Conservation (phyloP, 2,888 invertebrate genomes). For the Mythimna lalbum region DNA sequence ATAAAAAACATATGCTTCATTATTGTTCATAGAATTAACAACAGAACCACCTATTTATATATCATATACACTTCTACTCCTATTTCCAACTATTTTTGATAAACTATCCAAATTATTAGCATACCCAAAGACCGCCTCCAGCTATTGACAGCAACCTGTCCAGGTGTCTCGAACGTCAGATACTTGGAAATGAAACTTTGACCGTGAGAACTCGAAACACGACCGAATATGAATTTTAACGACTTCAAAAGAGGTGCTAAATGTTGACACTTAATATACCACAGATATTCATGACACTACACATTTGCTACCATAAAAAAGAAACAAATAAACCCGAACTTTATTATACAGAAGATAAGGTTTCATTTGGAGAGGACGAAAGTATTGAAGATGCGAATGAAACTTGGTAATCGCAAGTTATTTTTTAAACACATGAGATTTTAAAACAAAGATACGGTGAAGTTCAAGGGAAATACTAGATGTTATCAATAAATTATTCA, state of each 20-base stretch:
- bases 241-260: conserved; percentile 70
- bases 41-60: neutral
- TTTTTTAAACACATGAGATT: conserved; percentile 67
- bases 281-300: conserved; percentile 49
- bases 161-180: conserved; percentile 53
- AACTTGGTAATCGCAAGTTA: conserved; percentile 54
- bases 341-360: conserved; percentile 25
- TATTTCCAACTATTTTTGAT: neutral
- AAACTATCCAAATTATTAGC: conserved; percentile 12
- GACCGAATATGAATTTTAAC: conserved; percentile 68
- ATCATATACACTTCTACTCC: neutral
- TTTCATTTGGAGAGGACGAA: conserved; percentile 4
- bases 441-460: conserved; percentile 61
- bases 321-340: conserved; percentile 11
- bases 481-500: conserved; percentile 66
- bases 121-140: conserved; percentile 18
- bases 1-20: neutral
- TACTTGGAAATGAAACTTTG: conserved; percentile 61
- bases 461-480: conserved; percentile 68
- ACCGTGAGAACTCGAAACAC: conserved; percentile 66
- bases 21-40: neutral
- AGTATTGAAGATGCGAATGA: conserved; percentile 27
- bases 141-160: conserved; percentile 50
- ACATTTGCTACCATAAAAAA: conserved; percentile 5
- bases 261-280: conserved; percentile 69